Evolutionary conservation across 1,140 invertebrate species (phyloP).

Genomic region (Ooceraea biroi): DNA sequence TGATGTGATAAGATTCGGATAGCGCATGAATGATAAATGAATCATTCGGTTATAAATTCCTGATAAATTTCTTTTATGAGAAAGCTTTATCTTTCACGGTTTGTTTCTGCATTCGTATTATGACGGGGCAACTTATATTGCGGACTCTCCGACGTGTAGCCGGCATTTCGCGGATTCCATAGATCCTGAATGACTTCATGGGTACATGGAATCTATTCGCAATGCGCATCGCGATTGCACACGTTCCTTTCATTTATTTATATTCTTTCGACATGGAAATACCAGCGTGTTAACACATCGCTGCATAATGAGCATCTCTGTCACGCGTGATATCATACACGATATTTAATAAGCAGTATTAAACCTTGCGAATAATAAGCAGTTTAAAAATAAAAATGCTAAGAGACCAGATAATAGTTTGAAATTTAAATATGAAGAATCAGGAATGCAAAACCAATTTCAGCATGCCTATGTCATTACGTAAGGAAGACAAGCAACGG

Average conservation of each 20-base stretch:
- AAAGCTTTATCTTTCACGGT: background rate
- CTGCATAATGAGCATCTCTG: background rate
- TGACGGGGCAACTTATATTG: background rate
- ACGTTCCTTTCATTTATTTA: background rate
- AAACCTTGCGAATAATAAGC: background rate
- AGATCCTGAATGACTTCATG: background rate
- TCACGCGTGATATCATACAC: background rate
- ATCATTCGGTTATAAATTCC: conserved; percentile 26
- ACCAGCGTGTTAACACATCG: background rate
- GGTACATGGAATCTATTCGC: conserved; percentile 2
- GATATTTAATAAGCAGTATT: background rate
- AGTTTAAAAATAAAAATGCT: background rate
- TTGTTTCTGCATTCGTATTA: conserved; percentile 28
- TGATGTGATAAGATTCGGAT: conserved; percentile 19
- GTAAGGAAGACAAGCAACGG: background rate
- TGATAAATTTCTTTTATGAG: background rate
- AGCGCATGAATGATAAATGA: background rate
- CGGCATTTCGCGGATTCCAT: conserved; percentile 7
- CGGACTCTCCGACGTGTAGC: background rate
- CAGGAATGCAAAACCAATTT: background rate
- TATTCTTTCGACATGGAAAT: background rate
- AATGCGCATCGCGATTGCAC: background rate
- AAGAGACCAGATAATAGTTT: background rate
- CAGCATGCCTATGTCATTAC: conserved; percentile 14
- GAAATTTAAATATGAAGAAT: background rate